phyloP scores from a whole-genome alignment of 2,113 vertebrate species.

The Pachypanchax playfairii region DNA sequence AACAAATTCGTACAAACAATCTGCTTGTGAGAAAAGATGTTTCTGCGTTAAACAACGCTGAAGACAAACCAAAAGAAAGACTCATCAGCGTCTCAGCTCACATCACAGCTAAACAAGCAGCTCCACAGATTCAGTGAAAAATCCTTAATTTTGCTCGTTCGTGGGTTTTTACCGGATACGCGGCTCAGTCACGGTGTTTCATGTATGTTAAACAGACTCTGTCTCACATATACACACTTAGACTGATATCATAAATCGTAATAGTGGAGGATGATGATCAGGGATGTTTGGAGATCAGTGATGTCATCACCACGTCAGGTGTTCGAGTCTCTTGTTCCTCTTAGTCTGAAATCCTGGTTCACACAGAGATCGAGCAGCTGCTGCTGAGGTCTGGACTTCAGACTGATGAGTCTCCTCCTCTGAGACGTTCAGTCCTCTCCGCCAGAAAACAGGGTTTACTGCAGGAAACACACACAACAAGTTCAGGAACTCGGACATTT shows the following conservation, averaged over 20 bases:
- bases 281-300: constrained; percentile 55
- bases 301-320: constrained; percentile 39
- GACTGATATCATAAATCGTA: constrained; percentile 40
- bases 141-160: background rate
- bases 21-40: background rate
- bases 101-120: constrained; percentile 14
- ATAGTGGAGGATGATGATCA: constrained; percentile 53
- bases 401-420: constrained; percentile 48
- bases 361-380: constrained; percentile 51
- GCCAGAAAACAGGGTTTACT: constrained; percentile 63
- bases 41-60: background rate
- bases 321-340: constrained; percentile 25
- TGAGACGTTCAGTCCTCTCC: constrained; percentile 50
- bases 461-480: constrained; percentile 45
- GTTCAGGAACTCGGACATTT: constrained; percentile 9
- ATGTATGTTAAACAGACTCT: constrained; percentile 44
- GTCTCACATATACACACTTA: constrained; percentile 58
- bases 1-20: too few relatives aligned
- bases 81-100: background rate
- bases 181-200: background rate
- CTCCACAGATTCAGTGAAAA: constrained; percentile 6
- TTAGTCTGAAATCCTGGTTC: constrained; percentile 53
- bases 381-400: constrained; percentile 52
- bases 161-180: constrained; percentile 14
- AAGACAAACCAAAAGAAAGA: background rate